Conservation (phyloP, 2,797 vertebrate genomes). For the Pempheris klunzingeri region DNA sequence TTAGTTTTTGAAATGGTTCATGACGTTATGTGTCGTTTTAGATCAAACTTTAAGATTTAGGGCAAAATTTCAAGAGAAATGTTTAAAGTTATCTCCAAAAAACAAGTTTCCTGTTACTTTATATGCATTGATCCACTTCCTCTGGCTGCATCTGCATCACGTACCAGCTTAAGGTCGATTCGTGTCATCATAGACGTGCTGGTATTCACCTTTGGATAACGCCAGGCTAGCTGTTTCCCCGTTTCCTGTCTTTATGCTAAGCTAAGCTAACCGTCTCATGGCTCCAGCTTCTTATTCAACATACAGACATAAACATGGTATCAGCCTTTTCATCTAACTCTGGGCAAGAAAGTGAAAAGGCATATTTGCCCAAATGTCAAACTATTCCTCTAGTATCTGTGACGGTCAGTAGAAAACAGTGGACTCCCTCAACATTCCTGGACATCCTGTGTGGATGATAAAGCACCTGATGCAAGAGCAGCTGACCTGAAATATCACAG, state of each 20-base stretch:
- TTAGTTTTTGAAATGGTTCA: background rate
- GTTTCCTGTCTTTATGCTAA: background rate
- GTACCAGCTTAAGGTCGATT: background rate
- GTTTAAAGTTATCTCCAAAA: background rate
- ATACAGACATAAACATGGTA: background rate
- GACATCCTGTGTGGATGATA: slow-evolving; percentile 34
- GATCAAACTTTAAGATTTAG: too few species aligned
- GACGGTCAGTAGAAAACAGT: slow-evolving; percentile 8
- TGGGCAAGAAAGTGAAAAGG: background rate
- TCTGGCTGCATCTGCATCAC: background rate
- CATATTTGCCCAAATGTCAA: background rate
- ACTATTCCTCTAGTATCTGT: slow-evolving; percentile 17
- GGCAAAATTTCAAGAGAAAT: too few species aligned
- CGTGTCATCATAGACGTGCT: background rate
- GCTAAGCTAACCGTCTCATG: background rate
- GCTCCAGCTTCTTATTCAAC: background rate
- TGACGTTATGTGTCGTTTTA: too few species aligned
- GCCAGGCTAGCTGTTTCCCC: background rate
- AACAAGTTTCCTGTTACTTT: background rate
- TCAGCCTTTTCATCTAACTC: background rate
- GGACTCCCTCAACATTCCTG: slow-evolving; percentile 25
- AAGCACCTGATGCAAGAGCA: slow-evolving; percentile 43
- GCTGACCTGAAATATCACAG: slow-evolving; percentile 48
- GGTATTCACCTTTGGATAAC: background rate
- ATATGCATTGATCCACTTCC: background rate